Evolutionary conservation across 2,888 invertebrate species (phyloP).

Genomic region (Diarsia rubi): DNA sequence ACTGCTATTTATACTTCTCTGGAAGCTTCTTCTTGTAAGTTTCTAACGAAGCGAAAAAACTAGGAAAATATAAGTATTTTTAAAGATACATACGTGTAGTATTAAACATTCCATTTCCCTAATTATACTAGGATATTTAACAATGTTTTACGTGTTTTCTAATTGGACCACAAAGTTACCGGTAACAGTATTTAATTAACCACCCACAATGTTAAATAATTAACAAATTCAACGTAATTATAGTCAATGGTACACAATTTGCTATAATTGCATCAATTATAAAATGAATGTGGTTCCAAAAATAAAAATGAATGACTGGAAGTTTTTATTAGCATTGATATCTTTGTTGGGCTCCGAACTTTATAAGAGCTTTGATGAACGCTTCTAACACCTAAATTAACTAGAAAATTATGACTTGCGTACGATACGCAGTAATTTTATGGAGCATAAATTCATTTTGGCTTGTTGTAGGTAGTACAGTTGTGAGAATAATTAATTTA

Average conservation of each 20-base stretch:
- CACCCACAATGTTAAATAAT: neutral
- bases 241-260: conserved; percentile 31
- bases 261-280: conserved; percentile 42
- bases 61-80: neutral
- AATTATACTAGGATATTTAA: neutral
- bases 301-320: conserved; percentile 34
- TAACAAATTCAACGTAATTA: conserved; percentile 28
- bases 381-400: conserved; percentile 47
- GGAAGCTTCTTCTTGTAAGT: neutral
- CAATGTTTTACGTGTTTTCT: neutral
- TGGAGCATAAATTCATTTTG: conserved; percentile 83
- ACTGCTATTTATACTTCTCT: neutral
- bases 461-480: conserved; percentile 69
- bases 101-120: neutral
- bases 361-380: conserved; percentile 40
- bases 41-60: neutral
- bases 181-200: conserved; percentile 18
- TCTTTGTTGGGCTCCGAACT: conserved; percentile 27
- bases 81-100: no score
- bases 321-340: conserved; percentile 52
- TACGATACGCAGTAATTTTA: conserved; percentile 74
- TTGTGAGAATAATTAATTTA: conserved; percentile 80
- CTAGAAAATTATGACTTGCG: conserved; percentile 67
- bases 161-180: conserved; percentile 4
- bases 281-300: conserved; percentile 24